Evolutionary conservation across 2,797 vertebrate species (phyloP), one percentile per base, ranked within the genome.

Genomic region (Neosilurus mollespiculum): DNA sequence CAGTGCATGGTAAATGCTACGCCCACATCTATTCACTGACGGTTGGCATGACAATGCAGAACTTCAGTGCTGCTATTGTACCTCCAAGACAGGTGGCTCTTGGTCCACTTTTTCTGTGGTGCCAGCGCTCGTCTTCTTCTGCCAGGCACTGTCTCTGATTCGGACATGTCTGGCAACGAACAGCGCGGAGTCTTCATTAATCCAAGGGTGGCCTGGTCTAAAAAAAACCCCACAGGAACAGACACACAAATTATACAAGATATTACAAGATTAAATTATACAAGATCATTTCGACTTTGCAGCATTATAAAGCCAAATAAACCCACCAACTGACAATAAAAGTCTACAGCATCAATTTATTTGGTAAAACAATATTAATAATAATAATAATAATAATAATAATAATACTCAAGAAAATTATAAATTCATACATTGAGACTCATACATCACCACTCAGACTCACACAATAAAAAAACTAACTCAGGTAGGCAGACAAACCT

Each of bases 61-160:
- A 15, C 12, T 37, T 62, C 15, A 22, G 9, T 66, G 56, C 15
- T 22, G 53, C 24, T 24, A 64, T 43, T 94, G 26, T 93, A 99
- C 97, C 97, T 98, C 98, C 98, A 99, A 0, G 98, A 99, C 56
- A 99, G 93, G 89, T 97, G 98, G 86, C 96, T 95, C 88, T 97
- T 99, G 87, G 90, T 95, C 98, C 97, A 99, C 88, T 97, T 98
- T 93, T 95, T 94, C 14, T 92, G 91, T 24, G 92, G 88, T 1
- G 87, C 92, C 0, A 87, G n/a, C 2, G 93, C 91, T 82, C 97
- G 91, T 88, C 92, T 96, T 86, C 89, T 94, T 64, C 97, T 94
- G 20, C 93, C 93, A 65, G 49, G n/a, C 0, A 85, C 75, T 78
- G 12, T 88, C 10, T 92, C 93, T 0, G 86, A 11, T 0, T 89